These are phyloP conservation scores for Saxicola maurus DNA, from an alignment of 2,797 vertebrate species.

Conservation along the genomic window DNA sequence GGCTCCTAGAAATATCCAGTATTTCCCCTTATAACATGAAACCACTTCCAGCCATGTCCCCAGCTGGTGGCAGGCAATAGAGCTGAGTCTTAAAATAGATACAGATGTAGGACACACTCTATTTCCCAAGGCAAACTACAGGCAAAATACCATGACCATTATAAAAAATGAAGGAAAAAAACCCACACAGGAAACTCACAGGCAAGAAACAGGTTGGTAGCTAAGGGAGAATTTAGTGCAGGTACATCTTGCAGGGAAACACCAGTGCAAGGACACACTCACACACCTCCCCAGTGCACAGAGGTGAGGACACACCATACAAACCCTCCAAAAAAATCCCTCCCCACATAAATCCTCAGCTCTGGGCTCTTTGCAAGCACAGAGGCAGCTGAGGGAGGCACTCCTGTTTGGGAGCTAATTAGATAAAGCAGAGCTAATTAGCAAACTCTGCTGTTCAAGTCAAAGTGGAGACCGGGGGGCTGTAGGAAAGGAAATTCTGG, in stretches of 20 bases:
- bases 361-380: not conserved
- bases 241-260: too few relatives aligned
- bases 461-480: not conserved
- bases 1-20: not conserved
- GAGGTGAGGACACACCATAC: rapidly evolving
- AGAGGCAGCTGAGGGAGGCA: not conserved
- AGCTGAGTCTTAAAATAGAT: conserved; percentile 38
- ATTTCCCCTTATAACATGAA: not conserved
- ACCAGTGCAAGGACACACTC: rapidly evolving
- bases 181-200: not conserved
- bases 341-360: not conserved
- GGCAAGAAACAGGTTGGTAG: not conserved
- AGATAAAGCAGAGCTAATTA: not conserved
- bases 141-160: not conserved
- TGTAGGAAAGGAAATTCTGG: not conserved
- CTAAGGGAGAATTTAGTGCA: rapidly evolving
- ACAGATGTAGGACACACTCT: conserved; percentile 44
- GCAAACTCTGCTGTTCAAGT: not conserved
- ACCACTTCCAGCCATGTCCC: not conserved
- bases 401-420: not conserved
- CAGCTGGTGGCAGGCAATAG: conserved; percentile 8
- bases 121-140: conserved; percentile 48
- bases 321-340: rapidly evolving
- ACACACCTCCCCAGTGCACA: rapidly evolving
- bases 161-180: not conserved